Evolutionary conservation across 2,888 invertebrate genomes (phyloP), one percentile per base, ranked within the genome.

Genomic region (Nematopogon swammerdamellus): DNA sequence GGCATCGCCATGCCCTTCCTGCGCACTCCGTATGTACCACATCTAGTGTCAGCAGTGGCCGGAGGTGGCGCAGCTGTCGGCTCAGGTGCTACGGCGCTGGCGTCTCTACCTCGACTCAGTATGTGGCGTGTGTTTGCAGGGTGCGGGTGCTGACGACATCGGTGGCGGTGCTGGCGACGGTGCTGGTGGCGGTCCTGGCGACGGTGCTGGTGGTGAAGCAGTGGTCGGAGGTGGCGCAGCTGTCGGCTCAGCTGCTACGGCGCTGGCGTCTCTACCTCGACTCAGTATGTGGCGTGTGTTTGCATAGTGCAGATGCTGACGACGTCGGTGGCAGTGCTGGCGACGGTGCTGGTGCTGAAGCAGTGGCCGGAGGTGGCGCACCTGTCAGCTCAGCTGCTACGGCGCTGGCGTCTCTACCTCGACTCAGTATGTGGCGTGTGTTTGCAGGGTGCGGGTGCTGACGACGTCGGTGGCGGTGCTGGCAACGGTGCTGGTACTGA

Each of bases 161-260:
- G 25, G 5, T 25, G 25, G 25, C 25, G 25, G 88, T 93, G 54
- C 84, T 92, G 77, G 82, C 89, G 51, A 86, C 91, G 60, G 87
- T 93, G 25, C 8, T 8, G 25, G 5, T 25, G 25, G 25, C 25
- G 25, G 88, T 93, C 54, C 84, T 92, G 77, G 82, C 89, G 51
- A 86, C 91, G 60, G 87, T 93, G 59, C 88, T 92, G 81, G 87
- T 92, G 58, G 83, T 92, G 67, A 8, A 90, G 65, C 93, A 93
- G 65, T 94, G 94, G 93, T 93, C 92, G 49, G 93, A 93, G 69
- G 88, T 93, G 58, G 84, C 87, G 65, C 91, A 91, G 62, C 86
- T 92, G 56, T 91, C 91, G 18, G 87, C 88, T 56, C 91, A 91
- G 60, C 83, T 91, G 55, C 84, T 90, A 76, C 84, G 88, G 59